Conservation (phyloP, 2,113 vertebrate species). For the Otocyon megalotis region DNA sequence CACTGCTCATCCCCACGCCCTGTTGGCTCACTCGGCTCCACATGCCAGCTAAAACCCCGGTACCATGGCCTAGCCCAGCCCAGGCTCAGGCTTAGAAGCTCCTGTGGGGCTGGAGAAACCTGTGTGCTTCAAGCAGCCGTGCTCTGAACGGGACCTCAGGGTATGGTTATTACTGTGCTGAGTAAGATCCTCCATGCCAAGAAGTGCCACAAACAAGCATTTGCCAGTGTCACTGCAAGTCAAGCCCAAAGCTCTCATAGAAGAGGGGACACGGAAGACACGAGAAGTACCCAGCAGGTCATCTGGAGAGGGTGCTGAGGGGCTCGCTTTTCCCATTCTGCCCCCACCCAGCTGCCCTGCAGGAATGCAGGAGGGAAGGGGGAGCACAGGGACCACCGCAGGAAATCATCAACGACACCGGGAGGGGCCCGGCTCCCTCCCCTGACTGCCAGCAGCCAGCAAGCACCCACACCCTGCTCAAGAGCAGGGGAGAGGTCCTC, state of each 20-base stretch:
- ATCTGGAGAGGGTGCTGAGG: not conserved
- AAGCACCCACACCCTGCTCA: not conserved
- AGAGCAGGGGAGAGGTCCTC: not conserved
- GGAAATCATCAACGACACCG: not conserved
- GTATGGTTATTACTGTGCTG: not conserved
- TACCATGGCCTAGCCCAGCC: not conserved
- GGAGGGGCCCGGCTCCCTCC: not conserved
- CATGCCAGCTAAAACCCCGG: rapidly evolving
- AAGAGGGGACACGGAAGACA: not conserved
- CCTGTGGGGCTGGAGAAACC: not conserved
- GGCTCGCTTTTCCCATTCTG: not conserved
- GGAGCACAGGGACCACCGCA: not conserved
- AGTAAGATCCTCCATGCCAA: not conserved
- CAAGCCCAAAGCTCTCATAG: not conserved
- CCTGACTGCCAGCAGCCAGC: not conserved
- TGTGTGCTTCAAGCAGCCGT: rapidly evolving
- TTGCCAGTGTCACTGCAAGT: not conserved
- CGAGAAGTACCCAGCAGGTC: not conserved
- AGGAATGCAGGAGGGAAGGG: not conserved
- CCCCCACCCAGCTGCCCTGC: not conserved
- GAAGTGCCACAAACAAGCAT: not conserved
- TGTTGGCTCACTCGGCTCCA: not conserved
- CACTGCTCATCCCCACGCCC: not conserved
- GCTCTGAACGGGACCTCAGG: not conserved
- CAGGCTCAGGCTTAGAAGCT: too few relatives aligned